Conservation (phyloP, 2,797 vertebrate species). For the Sphenodon punctatus region DNA sequence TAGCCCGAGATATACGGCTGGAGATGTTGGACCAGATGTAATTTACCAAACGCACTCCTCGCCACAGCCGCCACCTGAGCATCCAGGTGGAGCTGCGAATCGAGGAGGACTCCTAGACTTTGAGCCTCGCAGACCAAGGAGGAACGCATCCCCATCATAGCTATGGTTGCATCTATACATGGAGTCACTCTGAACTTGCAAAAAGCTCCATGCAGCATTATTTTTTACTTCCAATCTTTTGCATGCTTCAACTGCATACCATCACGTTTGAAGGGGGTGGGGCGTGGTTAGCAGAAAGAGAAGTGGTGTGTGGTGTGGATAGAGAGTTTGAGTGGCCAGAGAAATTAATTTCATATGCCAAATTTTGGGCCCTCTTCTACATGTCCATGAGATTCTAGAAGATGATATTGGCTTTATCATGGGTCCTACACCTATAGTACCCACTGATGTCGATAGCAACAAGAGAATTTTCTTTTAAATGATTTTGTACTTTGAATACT, state of each 20-base stretch:
- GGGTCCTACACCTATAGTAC: not conserved
- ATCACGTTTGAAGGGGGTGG: not conserved
- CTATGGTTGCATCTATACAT: too few relatives aligned
- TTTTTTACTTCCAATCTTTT: not conserved
- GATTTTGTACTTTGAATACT: not conserved
- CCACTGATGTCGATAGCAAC: not conserved
- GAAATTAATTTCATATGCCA: not conserved
- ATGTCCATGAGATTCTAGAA: not conserved
- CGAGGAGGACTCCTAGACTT: too few relatives aligned
- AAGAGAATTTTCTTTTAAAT: not conserved
- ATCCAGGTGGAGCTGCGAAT: too few relatives aligned
- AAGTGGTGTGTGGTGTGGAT: not conserved
- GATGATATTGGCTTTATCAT: not conserved
- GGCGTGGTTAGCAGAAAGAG: too few relatives aligned
- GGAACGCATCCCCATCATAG: too few relatives aligned
- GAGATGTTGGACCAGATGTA: too few relatives aligned
- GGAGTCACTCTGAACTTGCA: not conserved
- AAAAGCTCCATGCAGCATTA: not conserved
- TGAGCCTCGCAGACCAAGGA: too few relatives aligned
- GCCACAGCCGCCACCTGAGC: too few relatives aligned
- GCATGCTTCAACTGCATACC: not conserved
- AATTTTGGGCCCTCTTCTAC: not conserved
- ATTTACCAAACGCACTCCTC: too few relatives aligned
- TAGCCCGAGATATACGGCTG: too few relatives aligned
- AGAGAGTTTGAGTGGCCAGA: not conserved